Evolutionary conservation across 2,888 invertebrate genomes (phyloP), one percentile per base, ranked within the genome.

Genomic region (Drosophila vallismaia): DNA sequence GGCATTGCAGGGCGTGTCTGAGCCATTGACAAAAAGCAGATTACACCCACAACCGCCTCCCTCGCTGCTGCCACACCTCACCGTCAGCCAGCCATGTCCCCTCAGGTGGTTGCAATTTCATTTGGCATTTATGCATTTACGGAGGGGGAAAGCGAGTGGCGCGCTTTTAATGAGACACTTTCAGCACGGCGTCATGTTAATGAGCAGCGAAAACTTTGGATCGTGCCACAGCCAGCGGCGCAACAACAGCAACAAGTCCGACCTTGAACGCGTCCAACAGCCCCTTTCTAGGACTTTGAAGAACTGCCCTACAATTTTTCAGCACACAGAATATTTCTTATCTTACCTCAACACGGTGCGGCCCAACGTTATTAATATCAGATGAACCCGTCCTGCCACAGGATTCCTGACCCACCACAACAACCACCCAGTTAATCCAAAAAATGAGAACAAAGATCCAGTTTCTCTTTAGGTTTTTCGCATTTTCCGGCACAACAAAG

Each of bases 81-180:
- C n/a, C 14, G 12, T 2, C 40, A 12, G 14, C 14, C 14, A 8
- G 1, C 29, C 2, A 5, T 5, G 44, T 42, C 42, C 40, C 8
- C 26, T 8, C 54, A 33, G 52, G 24, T 33, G 52, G 45, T 31
- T 71, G 71, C 71, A 71, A 64, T 71, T 71, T 50, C 72, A 57
- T 71, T 71, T 71, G 57, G 40, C 45, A 69, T 59, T 70, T 68
- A 70, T 70, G 60, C 62, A 62, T 45, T 66, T 60, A 45, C 51
- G 53, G 40, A 24, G 33, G 7, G 33, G 26, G 44, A 38, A 44
- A 48, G 29, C 49, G 38, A 40, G 31, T 40, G 64, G 24, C 57
- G 46, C 64, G n/a, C 53, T 64, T 85, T 82, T 82, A 82, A 82
- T 82, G 82, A 82, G 82, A 77, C 67, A 60, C 80, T 71, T 82